A percentile compares a stretch with the other conserved stretches of the same genome.
Evolutionary conservation across 2,797 vertebrate species (phyloP).

Genomic region (Acanthurus leucopareius): DNA sequence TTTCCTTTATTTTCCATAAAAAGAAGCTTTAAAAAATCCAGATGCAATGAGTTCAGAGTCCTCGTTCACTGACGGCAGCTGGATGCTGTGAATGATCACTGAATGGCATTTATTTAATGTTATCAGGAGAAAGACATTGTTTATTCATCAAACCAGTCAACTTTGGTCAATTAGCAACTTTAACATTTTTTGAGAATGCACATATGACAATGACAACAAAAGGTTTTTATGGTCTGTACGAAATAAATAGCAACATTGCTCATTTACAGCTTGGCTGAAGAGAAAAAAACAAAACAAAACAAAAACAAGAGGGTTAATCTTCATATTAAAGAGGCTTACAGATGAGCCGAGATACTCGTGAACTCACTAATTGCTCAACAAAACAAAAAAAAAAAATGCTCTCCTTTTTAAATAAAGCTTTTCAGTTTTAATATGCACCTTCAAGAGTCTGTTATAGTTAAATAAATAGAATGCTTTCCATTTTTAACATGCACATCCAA

Average conservation of each 20-base stretch:
- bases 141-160: slow-evolving; percentile 91
- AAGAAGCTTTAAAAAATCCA: not conserved
- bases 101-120: slow-evolving; percentile 84
- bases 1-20: too few relatives aligned
- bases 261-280: slow-evolving; percentile 88
- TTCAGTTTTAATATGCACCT: slow-evolving; percentile 90
- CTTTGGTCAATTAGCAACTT: slow-evolving; percentile 92
- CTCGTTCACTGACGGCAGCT: slow-evolving; percentile 2
- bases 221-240: slow-evolving; percentile 83
- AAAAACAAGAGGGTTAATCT: slow-evolving; percentile 80
- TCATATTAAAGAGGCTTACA: slow-evolving; percentile 88
- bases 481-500: slow-evolving; percentile 92
- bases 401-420: slow-evolving; percentile 91
- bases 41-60: not conserved
- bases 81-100: slow-evolving; percentile 69
- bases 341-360: slow-evolving; percentile 81
- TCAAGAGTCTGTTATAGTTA: slow-evolving; percentile 91
- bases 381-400: slow-evolving; percentile 71
- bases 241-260: slow-evolving; percentile 90
- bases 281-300: slow-evolving; percentile 42
- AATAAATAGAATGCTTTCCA: slow-evolving; percentile 92
- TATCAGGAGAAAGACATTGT: slow-evolving; percentile 87
- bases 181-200: slow-evolving; percentile 86
- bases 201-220: slow-evolving; percentile 85
- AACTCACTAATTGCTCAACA: slow-evolving; percentile 84